Evolutionary conservation across 2,888 invertebrate genomes (phyloP).

Genomic region (Papilio protenor): DNA sequence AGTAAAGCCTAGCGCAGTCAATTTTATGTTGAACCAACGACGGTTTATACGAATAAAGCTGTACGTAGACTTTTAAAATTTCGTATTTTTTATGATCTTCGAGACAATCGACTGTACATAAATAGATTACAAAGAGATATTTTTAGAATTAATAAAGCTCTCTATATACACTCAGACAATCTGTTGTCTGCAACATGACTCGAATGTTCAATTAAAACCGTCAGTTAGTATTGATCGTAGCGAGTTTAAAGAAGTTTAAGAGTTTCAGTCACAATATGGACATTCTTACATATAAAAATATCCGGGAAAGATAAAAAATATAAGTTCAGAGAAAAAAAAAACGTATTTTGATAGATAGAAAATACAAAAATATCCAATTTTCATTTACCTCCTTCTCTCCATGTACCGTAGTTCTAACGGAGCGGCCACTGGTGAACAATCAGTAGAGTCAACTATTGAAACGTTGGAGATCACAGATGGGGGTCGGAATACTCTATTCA

Average conservation of each 20-base stretch:
- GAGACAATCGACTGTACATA: neutral
- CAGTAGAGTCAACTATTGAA: conserved; percentile 35
- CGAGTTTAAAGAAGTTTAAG: too few relatives aligned
- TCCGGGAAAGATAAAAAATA: too few relatives aligned
- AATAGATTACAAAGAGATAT: neutral
- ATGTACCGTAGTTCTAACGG: neutral
- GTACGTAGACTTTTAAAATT: neutral
- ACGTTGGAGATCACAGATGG: conserved; percentile 31
- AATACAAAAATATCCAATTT: neutral
- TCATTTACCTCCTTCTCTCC: conserved; percentile 3
- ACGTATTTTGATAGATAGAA: neutral
- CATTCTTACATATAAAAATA: neutral
- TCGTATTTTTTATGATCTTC: neutral
- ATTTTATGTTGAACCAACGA: conserved; percentile 23
- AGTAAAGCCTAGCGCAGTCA: conserved; percentile 36
- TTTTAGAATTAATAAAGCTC: too few relatives aligned
- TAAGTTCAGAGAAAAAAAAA: too few relatives aligned
- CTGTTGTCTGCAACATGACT: too few relatives aligned
- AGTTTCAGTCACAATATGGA: neutral
- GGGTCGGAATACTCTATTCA: conserved; percentile 22
- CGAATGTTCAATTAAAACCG: too few relatives aligned
- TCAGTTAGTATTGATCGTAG: too few relatives aligned
- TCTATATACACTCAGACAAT: too few relatives aligned
- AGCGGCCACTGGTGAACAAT: conserved; percentile 30
- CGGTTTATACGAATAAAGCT: neutral